Conservation (phyloP, 2,113 vertebrate species). For the Crotalus horridus region DNA sequence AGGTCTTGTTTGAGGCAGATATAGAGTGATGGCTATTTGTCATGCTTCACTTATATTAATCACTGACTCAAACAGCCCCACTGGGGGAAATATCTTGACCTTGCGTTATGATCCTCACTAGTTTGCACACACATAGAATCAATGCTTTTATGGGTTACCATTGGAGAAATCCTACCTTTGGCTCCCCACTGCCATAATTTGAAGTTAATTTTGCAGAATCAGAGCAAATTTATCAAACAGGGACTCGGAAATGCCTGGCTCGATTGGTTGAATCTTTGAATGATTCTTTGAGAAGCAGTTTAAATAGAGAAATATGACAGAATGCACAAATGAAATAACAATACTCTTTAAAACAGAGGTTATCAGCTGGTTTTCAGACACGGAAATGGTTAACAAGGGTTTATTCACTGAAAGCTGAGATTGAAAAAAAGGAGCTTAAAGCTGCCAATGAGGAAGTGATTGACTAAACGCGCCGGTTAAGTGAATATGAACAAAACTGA, state of each 20-base stretch:
- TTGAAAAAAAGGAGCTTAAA: conserved; percentile 19
- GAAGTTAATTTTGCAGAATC: conserved; percentile 46
- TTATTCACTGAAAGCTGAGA: conserved; percentile 25
- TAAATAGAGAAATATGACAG: conserved; percentile 39
- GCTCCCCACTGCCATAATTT: conserved; percentile 28
- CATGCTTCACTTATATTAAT: conserved; percentile 74
- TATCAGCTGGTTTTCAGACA: neutral
- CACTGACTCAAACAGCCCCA: conserved; percentile 44
- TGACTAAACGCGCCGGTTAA: neutral
- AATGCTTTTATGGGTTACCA: conserved; percentile 50
- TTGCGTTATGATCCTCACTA: conserved; percentile 22
- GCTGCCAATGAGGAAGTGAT: neutral
- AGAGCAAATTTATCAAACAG: conserved; percentile 43
- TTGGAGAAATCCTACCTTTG: conserved; percentile 35
- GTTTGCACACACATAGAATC: neutral
- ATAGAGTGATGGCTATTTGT: conserved; percentile 67
- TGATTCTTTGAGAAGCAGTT: conserved; percentile 44
- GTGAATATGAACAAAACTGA: neutral
- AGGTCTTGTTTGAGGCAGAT: conserved; percentile 53
- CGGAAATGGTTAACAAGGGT: conserved; percentile 9
- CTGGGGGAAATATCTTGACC: conserved; percentile 47
- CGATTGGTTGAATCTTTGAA: conserved; percentile 21
- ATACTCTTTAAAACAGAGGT: conserved; percentile 8
- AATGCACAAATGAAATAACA: conserved; percentile 37
- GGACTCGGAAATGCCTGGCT: conserved; percentile 24